A percentile compares a stretch with the other conserved stretches of the same genome.
Conservation (phyloP, 2,113 vertebrate genomes). For the Nothobranchius furzeri region DNA sequence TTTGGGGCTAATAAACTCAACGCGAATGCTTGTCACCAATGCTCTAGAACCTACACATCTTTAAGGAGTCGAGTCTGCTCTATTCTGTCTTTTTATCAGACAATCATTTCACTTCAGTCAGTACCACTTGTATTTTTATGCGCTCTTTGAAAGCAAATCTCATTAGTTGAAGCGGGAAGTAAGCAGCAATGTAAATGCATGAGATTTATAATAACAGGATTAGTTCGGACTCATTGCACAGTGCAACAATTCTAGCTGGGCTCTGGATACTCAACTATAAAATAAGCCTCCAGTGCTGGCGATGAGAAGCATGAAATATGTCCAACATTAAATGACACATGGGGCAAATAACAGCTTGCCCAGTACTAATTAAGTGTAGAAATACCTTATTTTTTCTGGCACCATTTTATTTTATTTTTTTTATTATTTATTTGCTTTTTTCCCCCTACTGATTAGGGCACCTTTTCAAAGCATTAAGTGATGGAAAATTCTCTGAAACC, state of each 20-base stretch:
- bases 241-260: constrained; percentile 12
- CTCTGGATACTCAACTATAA: constrained; percentile 32
- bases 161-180: constrained; percentile 26
- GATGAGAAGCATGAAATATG: constrained; percentile 43
- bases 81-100: not conserved
- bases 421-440: not conserved
- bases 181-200: constrained; percentile 60
- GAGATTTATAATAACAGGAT: constrained; percentile 48
- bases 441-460: constrained; percentile 23
- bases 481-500: constrained; percentile 27
- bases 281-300: constrained; percentile 18
- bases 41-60: not conserved
- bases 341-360: constrained; percentile 59
- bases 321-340: constrained; percentile 47
- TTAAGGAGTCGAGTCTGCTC: not conserved
- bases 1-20: no score
- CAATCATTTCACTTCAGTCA: not conserved
- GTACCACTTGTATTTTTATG: not conserved
- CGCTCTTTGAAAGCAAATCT: constrained; percentile 6
- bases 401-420: constrained; percentile 7
- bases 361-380: constrained; percentile 52
- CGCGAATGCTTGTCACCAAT: no score
- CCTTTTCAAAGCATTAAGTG: constrained; percentile 35
- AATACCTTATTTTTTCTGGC: constrained; percentile 37
- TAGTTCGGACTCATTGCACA: constrained; percentile 49